Evolutionary conservation across 2,797 vertebrate genomes (phyloP).

Genomic region (Anguilla marmorata): DNA sequence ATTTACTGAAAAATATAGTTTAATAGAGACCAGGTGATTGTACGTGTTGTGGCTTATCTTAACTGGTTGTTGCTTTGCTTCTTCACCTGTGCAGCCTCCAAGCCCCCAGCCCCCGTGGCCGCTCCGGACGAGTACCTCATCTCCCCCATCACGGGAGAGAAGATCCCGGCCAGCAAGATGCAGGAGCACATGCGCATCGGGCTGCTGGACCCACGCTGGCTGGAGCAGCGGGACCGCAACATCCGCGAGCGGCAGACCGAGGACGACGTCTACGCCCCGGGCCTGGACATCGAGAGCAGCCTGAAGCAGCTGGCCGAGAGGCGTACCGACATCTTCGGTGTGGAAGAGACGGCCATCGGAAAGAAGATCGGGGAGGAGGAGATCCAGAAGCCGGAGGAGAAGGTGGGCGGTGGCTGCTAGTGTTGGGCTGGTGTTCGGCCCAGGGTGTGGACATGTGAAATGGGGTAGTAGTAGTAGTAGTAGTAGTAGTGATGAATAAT

Average conservation of each 20-base stretch:
- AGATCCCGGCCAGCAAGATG: slow-evolving; percentile 98
- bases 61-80: neutral
- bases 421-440: too few relatives aligned
- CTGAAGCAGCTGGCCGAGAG: slow-evolving; percentile 97
- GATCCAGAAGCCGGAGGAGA: slow-evolving; percentile 98
- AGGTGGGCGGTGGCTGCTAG: slow-evolving; percentile 69
- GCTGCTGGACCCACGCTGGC: slow-evolving; percentile 94
- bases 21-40: neutral
- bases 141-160: slow-evolving; percentile 97
- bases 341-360: slow-evolving; percentile 97
- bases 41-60: neutral
- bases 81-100: slow-evolving; percentile 77
- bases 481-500: neutral
- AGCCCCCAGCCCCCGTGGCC: slow-evolving; percentile 72
- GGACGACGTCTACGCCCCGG: slow-evolving; percentile 97
- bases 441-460: neutral
- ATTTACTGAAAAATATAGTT: neutral
- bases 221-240: slow-evolving; percentile 93
- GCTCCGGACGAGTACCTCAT: slow-evolving; percentile 91
- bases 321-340: slow-evolving; percentile 98
- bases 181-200: slow-evolving; percentile 99
- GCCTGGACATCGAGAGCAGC: slow-evolving; percentile 98
- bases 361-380: slow-evolving; percentile 99
- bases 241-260: slow-evolving; percentile 95
- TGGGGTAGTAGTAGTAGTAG: neutral